phyloP scores from a whole-genome alignment of 2,797 vertebrate species.

The Gambusia yucatana region DNA sequence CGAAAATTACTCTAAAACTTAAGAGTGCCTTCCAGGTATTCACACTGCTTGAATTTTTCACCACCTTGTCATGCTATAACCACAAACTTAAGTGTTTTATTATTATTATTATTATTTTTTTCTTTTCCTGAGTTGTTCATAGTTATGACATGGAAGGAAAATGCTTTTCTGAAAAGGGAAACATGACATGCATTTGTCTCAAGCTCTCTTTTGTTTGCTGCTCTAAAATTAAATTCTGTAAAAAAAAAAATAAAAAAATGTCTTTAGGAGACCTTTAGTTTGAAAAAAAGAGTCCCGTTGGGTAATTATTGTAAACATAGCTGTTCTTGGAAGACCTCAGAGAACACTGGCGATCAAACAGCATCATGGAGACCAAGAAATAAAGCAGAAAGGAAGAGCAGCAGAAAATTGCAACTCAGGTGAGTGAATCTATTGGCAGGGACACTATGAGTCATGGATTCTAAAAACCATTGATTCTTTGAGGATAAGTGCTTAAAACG shows the following conservation, averaged over 20 bases:
- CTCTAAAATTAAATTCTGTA: not conserved
- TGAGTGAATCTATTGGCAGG: not conserved
- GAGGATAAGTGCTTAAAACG: not conserved
- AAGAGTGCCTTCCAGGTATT: not conserved
- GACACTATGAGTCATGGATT: not conserved
- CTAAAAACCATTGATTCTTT: not conserved
- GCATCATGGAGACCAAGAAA: not conserved
- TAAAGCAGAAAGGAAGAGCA: not conserved
- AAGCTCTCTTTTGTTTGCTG: not conserved
- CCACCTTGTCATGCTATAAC: not conserved
- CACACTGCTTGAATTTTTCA: not conserved
- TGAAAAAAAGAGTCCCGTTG: not conserved
- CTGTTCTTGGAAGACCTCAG: not conserved
- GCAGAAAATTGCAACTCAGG: not conserved
- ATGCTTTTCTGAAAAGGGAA: not conserved
- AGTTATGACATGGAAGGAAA: not conserved
- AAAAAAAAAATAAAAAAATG: not conserved
- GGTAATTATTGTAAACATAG: not conserved
- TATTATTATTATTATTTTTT: too few relatives aligned
- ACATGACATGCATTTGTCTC: not conserved
- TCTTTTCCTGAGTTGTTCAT: not conserved
- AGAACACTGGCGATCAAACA: not conserved
- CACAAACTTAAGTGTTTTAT: not conserved
- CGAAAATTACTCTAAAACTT: constrained; percentile 1
- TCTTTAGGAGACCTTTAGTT: not conserved